Evolutionary conservation across 2,797 vertebrate species (phyloP), one percentile per base, ranked within the genome.

Genomic region (Steatocranus sp.): DNA sequence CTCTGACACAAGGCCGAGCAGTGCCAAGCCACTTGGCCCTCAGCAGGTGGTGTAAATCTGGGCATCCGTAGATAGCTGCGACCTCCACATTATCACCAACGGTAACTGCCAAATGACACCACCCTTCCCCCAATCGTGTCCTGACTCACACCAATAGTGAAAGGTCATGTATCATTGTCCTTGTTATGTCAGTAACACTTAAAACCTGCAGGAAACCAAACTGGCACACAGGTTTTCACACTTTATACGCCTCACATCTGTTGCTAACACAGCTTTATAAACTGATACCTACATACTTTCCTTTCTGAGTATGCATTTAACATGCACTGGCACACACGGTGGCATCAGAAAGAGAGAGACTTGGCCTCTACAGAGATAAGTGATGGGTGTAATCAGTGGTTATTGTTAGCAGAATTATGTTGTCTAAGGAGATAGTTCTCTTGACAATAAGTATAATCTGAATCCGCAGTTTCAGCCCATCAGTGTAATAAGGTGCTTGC

Each of bases 31-130:
- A 81, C 83, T 89, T 88, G 89, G 85, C 82, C 89, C 86, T 81
- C 80, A 4, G 81, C 6, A 14, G 88, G 86, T n/a, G 81, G 74
- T 76, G 49, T 46, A 43, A 85, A 84, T 91, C 88, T 86, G 81
- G 85, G 76, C 82, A 78, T 83, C 86, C 85, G 76, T 70, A 90
- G 87, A 91, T 88, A 87, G 78, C 86, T 75, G 38, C 68, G 80
- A 83, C 80, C 17, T n/a, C 12, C 80, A 61, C 84, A 76, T 81
- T 80, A 78, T 89, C 82, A 7, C 90, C 84, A 91, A 90, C 73
- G 82, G 87, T 82, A 83, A 93, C 93, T 90, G 86, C 88, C 88
- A 88, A 89, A 87, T 86, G 82, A 86, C 92, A 85, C 78, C 76
- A 18, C 53, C 81, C 30, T 56, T 63, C 58, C 83, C 46, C 7